Base-by-base conservation (phyloP, 2,797 vertebrate species). In the Cetoscarus ocellatus region DNA sequence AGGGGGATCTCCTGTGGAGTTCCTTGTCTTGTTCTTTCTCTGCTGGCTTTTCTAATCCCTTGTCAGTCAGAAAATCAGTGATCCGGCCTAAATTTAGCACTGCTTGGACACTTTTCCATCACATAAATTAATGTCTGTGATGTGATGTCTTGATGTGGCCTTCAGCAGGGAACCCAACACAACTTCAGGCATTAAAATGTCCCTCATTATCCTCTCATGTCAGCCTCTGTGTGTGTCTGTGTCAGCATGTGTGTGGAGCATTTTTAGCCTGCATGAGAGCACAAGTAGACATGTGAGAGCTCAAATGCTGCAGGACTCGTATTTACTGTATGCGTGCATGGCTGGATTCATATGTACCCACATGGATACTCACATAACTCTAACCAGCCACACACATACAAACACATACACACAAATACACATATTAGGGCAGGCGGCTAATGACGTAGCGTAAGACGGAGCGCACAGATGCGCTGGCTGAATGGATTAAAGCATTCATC, bases 401-500 rank as follows among this genome's bases (percentile, higher is more conserved):
- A 5, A 8, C 36, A 56, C 54, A 59, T 58, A 77, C 60, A 59
- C 58, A 63, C 54, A 67, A n/a, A 57, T 34, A 66, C 8, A 53
- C 17, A 34, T 50, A 59, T 67, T 48, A 70, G 50, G 55, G 58
- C 54, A 0, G 63, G 57, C 53, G n/a, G 69, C 68, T 83, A 73
- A 86, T 88, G 88, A 87, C 80, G 74, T 88, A 79, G 87, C 0
- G 8, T 73, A 70, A 73, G 69, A 76, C 82, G 61, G 83, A 79
- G 83, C 73, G 57, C 85, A 67, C 86, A 88, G 87, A 90, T 90
- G 87, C 74, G 19, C 56, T 70, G 75, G 75, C 82, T 89, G 88
- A 89, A 91, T 85, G 88, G 88, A 94, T 89, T 82, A 91, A 88
- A 91, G 80, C 76, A 15, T 74, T 87, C 73, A 82, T 75, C 79